phyloP scores from a whole-genome alignment of 2,113 vertebrate species.

The Sigmodon hispidus region DNA sequence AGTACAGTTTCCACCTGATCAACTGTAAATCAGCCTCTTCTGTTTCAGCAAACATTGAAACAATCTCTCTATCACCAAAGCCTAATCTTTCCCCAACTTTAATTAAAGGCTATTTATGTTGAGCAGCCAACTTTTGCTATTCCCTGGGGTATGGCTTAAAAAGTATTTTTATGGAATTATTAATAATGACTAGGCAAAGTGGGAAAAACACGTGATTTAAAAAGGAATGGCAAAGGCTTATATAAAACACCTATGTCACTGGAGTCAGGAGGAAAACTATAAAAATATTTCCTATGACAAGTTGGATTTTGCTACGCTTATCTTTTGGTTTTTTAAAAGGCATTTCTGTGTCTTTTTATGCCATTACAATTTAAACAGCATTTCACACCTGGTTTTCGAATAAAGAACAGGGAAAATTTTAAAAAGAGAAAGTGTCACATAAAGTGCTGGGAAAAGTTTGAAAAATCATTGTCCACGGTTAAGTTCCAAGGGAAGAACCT shows the following conservation, averaged over 20 bases:
- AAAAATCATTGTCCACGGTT: neutral
- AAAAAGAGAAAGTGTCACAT: neutral
- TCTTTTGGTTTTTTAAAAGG: neutral
- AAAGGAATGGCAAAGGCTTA: neutral
- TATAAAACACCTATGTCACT: neutral
- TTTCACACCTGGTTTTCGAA: neutral
- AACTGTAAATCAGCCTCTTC: conserved; percentile 12
- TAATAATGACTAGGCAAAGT: conserved; percentile 38
- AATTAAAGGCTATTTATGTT: conserved; percentile 64
- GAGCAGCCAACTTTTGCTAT: conserved; percentile 30
- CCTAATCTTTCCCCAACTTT: conserved; percentile 24
- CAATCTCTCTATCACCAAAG: neutral
- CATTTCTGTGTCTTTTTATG: neutral
- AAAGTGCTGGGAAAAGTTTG: too few relatives aligned
- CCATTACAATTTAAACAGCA: neutral
- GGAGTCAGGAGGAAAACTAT: neutral
- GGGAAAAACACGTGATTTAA: neutral
- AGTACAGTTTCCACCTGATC: neutral
- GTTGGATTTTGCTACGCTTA: neutral
- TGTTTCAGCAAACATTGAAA: neutral
- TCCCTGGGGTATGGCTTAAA: conserved; percentile 33
- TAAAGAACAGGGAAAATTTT: neutral
- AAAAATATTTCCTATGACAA: neutral
- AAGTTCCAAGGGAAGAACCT: neutral
- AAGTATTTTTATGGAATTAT: conserved; percentile 32